Base-by-base conservation (phyloP, 2,888 invertebrate species). In the Drosophila bunnanda region DNA sequence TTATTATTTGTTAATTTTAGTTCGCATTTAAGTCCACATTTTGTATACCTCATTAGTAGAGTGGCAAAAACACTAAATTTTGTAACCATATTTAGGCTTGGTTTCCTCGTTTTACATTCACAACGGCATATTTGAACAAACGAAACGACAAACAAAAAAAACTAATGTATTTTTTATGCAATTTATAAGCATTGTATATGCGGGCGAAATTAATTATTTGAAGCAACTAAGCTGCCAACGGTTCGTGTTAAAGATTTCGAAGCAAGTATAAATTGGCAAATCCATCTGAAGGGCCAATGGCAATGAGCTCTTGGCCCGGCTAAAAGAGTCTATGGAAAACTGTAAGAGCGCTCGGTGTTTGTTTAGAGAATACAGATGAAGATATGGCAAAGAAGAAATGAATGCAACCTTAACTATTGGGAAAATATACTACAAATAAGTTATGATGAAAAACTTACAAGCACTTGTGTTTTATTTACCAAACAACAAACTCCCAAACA, bases 91-190 rank as follows among this genome's bases (percentile, higher is more conserved):
- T 68, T 70, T 75, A 64, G 67, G 58, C 77, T 76, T 62, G 60
- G 53, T 76, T 73, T 57, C 43, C 64, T 59, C 34, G 52, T 57
- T 74, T 60, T 39, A 22, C 32, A 22, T 59, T 58, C 34, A 46
- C 53, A 53, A 71, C 22, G 39, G 34, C 9, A 72, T 79, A 50
- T 77, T 55, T 79, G 68, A 58, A 73, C 46, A 60, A 68, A 67
- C 56, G 52, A 69, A 75, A 57, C 38, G 34, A 64, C 58, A 48
- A 71, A 52, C 74, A 53, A 85, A 55, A 69, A 46, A 67, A 46
- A 44, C 77, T 54, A 88, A 80, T 88, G 82, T 88, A 83, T 83
- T 83, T 88, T 83, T 85, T 88, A 83, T 88, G 88, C 78, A 85
- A 85, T 80, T 88, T 80, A 78, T 80, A 76, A 76, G 81, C 68